Percentiles rank a stretch among this genome's conserved stretches.
Conservation (phyloP, 2,888 invertebrate genomes). For the Eristalinus sepulchralis region DNA sequence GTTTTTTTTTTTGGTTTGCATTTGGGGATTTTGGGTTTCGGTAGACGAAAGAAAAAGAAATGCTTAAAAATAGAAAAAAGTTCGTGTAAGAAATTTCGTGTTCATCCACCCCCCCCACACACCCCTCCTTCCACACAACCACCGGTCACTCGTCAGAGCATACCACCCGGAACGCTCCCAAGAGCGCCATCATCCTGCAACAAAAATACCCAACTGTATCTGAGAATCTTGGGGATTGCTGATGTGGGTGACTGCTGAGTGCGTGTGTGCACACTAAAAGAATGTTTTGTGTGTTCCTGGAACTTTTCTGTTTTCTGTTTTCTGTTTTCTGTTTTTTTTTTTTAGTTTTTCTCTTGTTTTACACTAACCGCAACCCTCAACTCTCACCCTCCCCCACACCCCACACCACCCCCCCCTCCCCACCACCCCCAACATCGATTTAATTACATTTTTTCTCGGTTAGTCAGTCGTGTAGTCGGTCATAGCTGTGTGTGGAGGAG, state of each 20-base stretch:
- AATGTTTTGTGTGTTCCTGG: background rate
- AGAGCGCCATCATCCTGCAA: too few species aligned
- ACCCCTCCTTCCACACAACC: background rate
- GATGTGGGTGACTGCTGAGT: too few species aligned
- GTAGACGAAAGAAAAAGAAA: background rate
- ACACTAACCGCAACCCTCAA: background rate
- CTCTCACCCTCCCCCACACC: too few species aligned
- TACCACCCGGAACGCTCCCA: too few species aligned
- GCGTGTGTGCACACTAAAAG: background rate
- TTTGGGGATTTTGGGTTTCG: too few species aligned
- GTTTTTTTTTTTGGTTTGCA: too few species aligned
- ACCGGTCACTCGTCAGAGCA: too few species aligned
- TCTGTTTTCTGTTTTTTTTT: background rate
- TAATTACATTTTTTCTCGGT: background rate
- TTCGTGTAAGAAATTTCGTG: constrained; percentile 7
- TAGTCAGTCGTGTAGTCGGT: background rate
- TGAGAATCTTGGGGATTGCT: too few species aligned
- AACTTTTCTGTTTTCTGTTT: background rate
- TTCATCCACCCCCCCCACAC: background rate
- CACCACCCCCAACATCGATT: too few species aligned
- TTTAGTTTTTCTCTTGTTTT: background rate
- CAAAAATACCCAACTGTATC: too few species aligned
- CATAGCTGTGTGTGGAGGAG: background rate
- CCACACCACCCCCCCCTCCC: too few species aligned
- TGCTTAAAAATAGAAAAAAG: constrained; percentile 23